Evolutionary conservation across 1,140 invertebrate species (phyloP).

Genomic region (Kradibia gibbosae): DNA sequence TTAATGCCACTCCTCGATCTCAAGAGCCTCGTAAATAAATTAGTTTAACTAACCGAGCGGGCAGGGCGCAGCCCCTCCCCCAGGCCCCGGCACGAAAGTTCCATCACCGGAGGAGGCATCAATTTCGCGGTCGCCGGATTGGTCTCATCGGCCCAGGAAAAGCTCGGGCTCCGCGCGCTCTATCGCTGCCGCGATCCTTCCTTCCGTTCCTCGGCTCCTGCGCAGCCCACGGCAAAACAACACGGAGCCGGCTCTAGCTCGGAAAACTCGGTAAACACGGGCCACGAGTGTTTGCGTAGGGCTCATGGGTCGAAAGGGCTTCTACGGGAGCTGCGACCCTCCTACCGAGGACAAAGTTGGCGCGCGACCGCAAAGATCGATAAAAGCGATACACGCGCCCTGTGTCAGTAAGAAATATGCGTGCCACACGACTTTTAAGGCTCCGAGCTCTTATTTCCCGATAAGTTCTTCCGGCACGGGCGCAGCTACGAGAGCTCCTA

Average conservation of each 20-base stretch:
- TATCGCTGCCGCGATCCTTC: constrained; percentile 27
- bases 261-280: constrained; percentile 13
- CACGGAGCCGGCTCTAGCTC: no score
- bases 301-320: background rate
- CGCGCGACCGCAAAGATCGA: background rate
- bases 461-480: background rate
- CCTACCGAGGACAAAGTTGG: background rate
- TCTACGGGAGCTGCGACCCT: no score
- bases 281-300: background rate
- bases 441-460: background rate
- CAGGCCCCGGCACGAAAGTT: no score
- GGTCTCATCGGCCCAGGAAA: no score
- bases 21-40: no score
- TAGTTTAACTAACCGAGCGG: no score
- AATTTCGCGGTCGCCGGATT: no score
- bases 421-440: background rate
- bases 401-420: background rate
- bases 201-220: background rate
- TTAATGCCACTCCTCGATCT: no score
- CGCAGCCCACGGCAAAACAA: background rate
- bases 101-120: no score
- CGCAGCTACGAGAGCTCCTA: no score
- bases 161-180: background rate
- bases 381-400: background rate
- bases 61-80: no score